Evolutionary conservation across 2,888 invertebrate species (phyloP), one percentile per base, ranked within the genome.

Genomic region (Cheilosia grossa): DNA sequence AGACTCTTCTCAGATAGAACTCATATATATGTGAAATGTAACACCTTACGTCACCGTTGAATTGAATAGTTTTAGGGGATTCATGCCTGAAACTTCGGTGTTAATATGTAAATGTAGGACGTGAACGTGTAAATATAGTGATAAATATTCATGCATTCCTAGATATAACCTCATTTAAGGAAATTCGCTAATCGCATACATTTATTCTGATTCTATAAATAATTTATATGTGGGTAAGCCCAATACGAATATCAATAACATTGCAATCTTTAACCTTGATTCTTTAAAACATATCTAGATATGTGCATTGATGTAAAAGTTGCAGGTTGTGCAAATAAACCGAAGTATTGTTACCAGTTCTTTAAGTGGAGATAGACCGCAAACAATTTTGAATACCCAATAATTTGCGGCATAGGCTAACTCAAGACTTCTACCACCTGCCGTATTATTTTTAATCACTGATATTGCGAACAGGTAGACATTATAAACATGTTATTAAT

Each of bases 51-150:
- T 72, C 10, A 17, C 47, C 61, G 47, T 30, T 33, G 19, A 40
- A n/a, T 56, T 42, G 49, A 75, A 61, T 54, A 69, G 78, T 42
- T 63, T 19, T 30, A 49, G 69, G 47, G 19, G 19, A 63, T 49
- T 63, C 40, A 47, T 61, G 40, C 59, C 53, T 58, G 19, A 74
- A 80, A 80, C 59, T 80, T 61, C 19, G 66, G 80, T 73, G 80
- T 73, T 56, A 72, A 64, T 72, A 64, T 79, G 79, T 72, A 72
- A 72, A 80, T 66, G 21, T 59, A 74, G 73, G 66, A 80, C 47
- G 54, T 67, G 27, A 37, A 37, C 37, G 13, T 37, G 3, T 9
- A 70, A 59, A 53, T 27, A 27, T 51, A 33, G 33, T 61, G 67
- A 54, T 74, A 67, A 40, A 51, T 64, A 80, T 80, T 73, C 80